phyloP scores from a whole-genome alignment of 2,113 vertebrate species.

The Pachypanchax playfairii region DNA sequence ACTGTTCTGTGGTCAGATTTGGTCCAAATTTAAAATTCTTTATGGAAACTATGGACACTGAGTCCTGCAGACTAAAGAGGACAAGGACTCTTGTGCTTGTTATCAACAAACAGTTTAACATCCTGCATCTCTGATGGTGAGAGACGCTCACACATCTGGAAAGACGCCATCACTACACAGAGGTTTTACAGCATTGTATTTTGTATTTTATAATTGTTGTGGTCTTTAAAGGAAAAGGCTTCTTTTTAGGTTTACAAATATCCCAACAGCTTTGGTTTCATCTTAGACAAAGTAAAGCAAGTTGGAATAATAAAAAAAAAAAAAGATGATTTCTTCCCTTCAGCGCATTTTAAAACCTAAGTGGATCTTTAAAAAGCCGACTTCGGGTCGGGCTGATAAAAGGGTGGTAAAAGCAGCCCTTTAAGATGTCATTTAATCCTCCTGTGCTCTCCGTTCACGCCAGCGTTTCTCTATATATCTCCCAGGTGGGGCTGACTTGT shows the following conservation, averaged over 20 bases:
- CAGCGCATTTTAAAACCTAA: slow-evolving; percentile 39
- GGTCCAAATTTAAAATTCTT: too few relatives aligned
- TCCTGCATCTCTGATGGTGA: too few relatives aligned
- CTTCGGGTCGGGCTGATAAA: slow-evolving; percentile 15
- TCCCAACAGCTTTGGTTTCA: slow-evolving; percentile 35
- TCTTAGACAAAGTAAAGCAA: slow-evolving; percentile 32
- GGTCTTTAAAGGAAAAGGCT: too few relatives aligned
- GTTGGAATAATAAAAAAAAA: slow-evolving; percentile 24
- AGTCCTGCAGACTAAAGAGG: too few relatives aligned
- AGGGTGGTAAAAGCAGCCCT: slow-evolving; percentile 34
- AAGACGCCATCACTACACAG: too few relatives aligned
- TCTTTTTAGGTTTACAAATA: slow-evolving; percentile 18
- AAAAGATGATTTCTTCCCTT: not conserved
- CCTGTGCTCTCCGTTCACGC: slow-evolving; percentile 16
- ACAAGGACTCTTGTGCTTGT: too few relatives aligned
- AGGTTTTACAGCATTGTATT: not conserved
- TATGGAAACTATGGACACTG: too few relatives aligned
- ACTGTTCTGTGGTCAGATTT: too few relatives aligned
- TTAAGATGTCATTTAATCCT: slow-evolving; percentile 48
- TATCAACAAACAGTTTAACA: too few relatives aligned
- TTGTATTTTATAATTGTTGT: not conserved
- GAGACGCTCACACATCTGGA: too few relatives aligned
- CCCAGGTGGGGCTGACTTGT: slow-evolving; percentile 32
- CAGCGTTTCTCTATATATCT: slow-evolving; percentile 32
- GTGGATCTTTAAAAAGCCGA: slow-evolving; percentile 44